Conservation (phyloP, 1,140 invertebrate species). For the Ruditapes philippinarum region DNA sequence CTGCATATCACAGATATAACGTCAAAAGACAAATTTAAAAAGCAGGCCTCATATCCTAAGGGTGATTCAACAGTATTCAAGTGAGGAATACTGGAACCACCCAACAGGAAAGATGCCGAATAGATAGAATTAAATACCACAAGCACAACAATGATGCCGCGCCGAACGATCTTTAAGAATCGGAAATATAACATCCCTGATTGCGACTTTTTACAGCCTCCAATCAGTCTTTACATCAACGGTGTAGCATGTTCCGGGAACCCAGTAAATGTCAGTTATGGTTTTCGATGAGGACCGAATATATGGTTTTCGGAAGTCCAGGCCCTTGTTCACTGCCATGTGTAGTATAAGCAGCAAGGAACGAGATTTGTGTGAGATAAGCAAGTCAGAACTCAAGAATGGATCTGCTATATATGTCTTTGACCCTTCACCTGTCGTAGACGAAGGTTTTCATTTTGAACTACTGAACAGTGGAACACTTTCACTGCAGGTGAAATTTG, state of each 20-base stretch:
- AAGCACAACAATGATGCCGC: too few relatives aligned
- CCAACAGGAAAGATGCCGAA: too few relatives aligned
- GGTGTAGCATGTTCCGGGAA: conserved; percentile 49
- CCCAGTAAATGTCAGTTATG: conserved; percentile 53
- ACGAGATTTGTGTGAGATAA: neutral
- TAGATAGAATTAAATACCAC: too few relatives aligned
- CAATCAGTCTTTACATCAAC: conserved; percentile 49
- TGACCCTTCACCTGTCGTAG: neutral
- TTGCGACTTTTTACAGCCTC: too few relatives aligned
- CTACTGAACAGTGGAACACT: neutral
- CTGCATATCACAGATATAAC: too few relatives aligned
- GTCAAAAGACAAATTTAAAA: too few relatives aligned
- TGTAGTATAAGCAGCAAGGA: neutral
- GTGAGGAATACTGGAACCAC: too few relatives aligned
- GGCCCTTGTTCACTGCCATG: neutral
- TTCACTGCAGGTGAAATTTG: neutral
- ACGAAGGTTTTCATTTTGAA: conserved; percentile 7
- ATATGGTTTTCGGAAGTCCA: neutral
- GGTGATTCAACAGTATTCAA: too few relatives aligned
- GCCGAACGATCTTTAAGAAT: too few relatives aligned
- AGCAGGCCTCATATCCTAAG: too few relatives aligned
- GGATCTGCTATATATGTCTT: neutral
- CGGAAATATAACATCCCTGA: too few relatives aligned
- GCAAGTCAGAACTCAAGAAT: neutral
- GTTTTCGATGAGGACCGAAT: neutral